phyloP scores from a whole-genome alignment of 1,140 invertebrate species.

The Epicauta chinensis region DNA sequence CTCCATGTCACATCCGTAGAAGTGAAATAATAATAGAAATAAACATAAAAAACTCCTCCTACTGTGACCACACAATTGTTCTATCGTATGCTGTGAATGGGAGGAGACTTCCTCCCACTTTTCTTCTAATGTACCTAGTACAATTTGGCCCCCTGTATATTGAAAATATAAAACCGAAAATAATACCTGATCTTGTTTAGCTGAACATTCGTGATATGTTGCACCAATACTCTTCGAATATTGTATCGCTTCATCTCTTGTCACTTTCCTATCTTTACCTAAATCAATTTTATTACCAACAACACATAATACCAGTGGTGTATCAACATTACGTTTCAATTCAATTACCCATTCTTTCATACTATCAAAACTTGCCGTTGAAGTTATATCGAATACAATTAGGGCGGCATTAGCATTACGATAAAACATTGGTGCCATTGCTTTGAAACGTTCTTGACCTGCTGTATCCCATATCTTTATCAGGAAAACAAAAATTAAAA shows the following conservation, averaged over 20 bases:
- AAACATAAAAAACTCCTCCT: no score
- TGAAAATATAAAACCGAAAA: no score
- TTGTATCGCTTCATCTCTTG: conserved; percentile 58
- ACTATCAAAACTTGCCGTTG: conserved; percentile 60
- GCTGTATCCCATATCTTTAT: conserved; percentile 84
- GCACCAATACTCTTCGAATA: conserved; percentile 81
- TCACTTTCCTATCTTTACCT: conserved; percentile 47
- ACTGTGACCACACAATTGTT: no score
- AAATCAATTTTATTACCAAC: conserved; percentile 84
- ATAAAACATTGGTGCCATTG: conserved; percentile 91
- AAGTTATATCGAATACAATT: conserved; percentile 81
- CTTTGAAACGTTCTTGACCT: conserved; percentile 77
- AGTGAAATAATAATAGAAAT: no score
- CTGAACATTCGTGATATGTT: conserved; percentile 76
- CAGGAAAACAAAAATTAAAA: conserved; percentile 22
- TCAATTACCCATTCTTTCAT: conserved; percentile 79
- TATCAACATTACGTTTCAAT: conserved; percentile 66
- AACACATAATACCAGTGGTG: conserved; percentile 68
- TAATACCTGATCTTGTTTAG: conserved; percentile 63
- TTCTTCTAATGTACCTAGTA: no score
- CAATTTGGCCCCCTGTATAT: no score
- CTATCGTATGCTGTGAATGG: no score
- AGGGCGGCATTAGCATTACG: conserved; percentile 82
- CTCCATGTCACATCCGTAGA: no score
- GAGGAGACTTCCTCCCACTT: no score